A percentile compares a stretch with the other conserved stretches of the same genome.
Conservation (phyloP, 2,888 invertebrate species). For the Oasisia sp. region DNA sequence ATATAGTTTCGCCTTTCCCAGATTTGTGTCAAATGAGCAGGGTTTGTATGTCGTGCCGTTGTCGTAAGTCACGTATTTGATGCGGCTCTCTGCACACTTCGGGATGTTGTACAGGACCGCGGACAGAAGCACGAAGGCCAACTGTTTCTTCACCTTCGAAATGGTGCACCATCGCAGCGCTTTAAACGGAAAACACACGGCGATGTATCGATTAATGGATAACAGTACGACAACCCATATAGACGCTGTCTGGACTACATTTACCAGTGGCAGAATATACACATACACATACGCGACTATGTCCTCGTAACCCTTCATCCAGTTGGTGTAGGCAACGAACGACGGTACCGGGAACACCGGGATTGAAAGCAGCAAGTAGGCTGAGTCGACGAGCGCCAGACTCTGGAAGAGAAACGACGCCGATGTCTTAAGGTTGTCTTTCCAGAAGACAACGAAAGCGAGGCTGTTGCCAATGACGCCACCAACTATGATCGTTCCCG, state of each 20-base stretch:
- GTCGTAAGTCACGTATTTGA: too few relatives aligned
- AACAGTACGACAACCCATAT: slow-evolving; percentile 42
- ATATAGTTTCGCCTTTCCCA: slow-evolving; percentile 28
- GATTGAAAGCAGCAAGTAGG: slow-evolving; percentile 34
- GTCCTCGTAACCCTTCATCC: slow-evolving; percentile 7
- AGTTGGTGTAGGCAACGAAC: slow-evolving; percentile 33
- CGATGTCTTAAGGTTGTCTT: slow-evolving; percentile 43
- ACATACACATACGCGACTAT: slow-evolving; percentile 33
- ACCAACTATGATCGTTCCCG: slow-evolving; percentile 36
- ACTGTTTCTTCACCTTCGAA: slow-evolving; percentile 37
- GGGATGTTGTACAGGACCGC: slow-evolving; percentile 41
- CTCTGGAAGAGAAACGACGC: slow-evolving; percentile 42
- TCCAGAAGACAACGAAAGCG: slow-evolving; percentile 41
- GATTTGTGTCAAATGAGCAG: neutral
- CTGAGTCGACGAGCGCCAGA: slow-evolving; percentile 39
- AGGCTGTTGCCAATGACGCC: slow-evolving; percentile 41
- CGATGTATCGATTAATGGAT: slow-evolving; percentile 42
- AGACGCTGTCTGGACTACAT: slow-evolving; percentile 41
- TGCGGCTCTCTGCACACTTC: slow-evolving; percentile 33
- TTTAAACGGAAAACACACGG: slow-evolving; percentile 44
- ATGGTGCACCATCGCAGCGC: slow-evolving; percentile 41
- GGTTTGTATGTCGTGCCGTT: too few relatives aligned
- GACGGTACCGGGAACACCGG: slow-evolving; percentile 35
- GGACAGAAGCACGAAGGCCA: slow-evolving; percentile 36
- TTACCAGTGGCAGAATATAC: slow-evolving; percentile 35